phyloP scores from a whole-genome alignment of 2,888 invertebrate species.

The Melinaea marsaeus region DNA sequence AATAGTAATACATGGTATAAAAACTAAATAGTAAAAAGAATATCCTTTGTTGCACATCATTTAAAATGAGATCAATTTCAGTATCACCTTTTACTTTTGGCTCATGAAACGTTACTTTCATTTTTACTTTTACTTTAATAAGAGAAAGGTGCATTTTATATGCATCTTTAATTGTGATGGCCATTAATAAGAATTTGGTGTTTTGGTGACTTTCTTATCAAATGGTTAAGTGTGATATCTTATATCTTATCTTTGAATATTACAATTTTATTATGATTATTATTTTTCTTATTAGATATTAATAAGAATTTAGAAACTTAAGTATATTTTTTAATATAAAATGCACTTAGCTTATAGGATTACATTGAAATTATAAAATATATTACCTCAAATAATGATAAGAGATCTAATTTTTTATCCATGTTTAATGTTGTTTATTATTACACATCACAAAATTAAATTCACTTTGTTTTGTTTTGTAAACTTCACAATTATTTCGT shows the following conservation, averaged over 20 bases:
- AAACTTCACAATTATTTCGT: slow-evolving; percentile 10
- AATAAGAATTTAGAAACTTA: not conserved
- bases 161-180: slow-evolving; percentile 18
- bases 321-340: no score
- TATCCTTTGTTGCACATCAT: not conserved
- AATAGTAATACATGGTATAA: no score
- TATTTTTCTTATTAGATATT: slow-evolving; percentile 3
- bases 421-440: slow-evolving; percentile 46
- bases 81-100: slow-evolving; percentile 34
- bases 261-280: no score
- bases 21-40: no score
- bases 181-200: not conserved
- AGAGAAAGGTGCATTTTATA: slow-evolving; percentile 37
- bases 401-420: slow-evolving; percentile 74
- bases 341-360: no score
- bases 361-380: slow-evolving; percentile 5
- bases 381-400: slow-evolving; percentile 73
- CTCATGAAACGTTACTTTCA: slow-evolving; percentile 52
- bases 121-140: slow-evolving; percentile 45
- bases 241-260: not conserved
- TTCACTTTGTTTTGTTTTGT: slow-evolving; percentile 38
- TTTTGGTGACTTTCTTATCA: no score
- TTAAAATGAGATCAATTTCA: slow-evolving; percentile 24
- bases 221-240: not conserved
- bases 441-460: slow-evolving; percentile 48